Conservation (phyloP, 1,140 invertebrate genomes). For the Saccostrea echinata region DNA sequence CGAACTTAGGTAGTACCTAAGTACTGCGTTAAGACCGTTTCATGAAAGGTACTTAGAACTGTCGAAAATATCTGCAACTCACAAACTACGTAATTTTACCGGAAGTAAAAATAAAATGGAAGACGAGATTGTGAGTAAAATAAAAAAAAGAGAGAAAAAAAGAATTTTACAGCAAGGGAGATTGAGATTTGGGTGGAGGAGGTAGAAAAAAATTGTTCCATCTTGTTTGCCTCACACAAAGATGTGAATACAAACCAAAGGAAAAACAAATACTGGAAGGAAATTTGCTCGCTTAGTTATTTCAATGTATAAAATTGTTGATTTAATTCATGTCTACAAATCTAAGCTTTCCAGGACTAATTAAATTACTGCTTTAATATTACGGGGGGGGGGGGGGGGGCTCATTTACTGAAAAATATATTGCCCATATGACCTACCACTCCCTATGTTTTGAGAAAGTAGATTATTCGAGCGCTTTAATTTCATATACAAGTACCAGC, state of each 20-base stretch:
- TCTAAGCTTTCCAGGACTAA: too few relatives aligned
- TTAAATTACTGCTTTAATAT: too few relatives aligned
- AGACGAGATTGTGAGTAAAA: not conserved
- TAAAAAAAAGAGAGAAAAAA: not conserved
- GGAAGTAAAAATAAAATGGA: not conserved
- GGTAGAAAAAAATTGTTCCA: not conserved
- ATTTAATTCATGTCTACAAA: too few relatives aligned
- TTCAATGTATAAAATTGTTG: too few relatives aligned
- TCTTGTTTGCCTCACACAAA: not conserved
- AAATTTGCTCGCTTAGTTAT: not conserved
- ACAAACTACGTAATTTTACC: not conserved
- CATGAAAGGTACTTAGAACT: not conserved
- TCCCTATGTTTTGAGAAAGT: too few relatives aligned
- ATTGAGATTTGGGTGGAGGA: not conserved
- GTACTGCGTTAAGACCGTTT: not conserved
- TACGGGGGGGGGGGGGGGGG: too few relatives aligned
- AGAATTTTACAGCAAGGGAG: not conserved
- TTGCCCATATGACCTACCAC: too few relatives aligned
- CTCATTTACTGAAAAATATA: too few relatives aligned
- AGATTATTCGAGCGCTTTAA: too few relatives aligned
- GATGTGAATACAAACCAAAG: not conserved
- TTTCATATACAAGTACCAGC: too few relatives aligned
- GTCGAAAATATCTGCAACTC: not conserved
- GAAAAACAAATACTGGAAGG: not conserved
- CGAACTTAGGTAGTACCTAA: not conserved